Conservation (phyloP, 2,113 vertebrate genomes). For the Colius striatus region DNA sequence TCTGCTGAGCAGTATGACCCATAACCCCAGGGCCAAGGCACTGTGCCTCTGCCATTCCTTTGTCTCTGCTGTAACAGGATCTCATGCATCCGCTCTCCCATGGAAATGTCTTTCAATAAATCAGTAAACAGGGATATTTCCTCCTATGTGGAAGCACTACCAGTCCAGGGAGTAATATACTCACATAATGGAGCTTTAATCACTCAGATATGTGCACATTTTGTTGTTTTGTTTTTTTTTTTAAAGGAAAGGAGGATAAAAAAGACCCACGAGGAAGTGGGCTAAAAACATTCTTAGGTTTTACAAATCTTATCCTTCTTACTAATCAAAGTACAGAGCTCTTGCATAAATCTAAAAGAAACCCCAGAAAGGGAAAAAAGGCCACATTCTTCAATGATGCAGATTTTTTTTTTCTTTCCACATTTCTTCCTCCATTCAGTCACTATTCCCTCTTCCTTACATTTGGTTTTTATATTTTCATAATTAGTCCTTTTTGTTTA, state of each 20-base stretch:
- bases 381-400: not conserved
- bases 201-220: not conserved
- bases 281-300: not conserved
- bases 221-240: too few relatives aligned
- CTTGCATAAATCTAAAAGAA: not conserved
- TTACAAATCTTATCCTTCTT: not conserved
- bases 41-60: not conserved
- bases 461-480: not conserved
- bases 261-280: not conserved
- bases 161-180: not conserved
- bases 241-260: too few relatives aligned
- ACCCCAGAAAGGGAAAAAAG: not conserved
- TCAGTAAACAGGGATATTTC: not conserved
- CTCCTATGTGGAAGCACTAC: not conserved
- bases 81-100: fast-evolving
- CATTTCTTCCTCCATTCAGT: not conserved
- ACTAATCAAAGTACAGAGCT: not conserved
- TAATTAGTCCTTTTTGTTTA: not conserved
- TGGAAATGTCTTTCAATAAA: fast-evolving
- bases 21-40: not conserved
- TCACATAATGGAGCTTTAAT: not conserved
- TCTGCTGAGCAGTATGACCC: not conserved
- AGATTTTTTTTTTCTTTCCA: not conserved
- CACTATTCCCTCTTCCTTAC: not conserved
- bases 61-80: not conserved